Evolutionary conservation across 2,113 vertebrate genomes (phyloP).

Genomic region (Osmerus mordax): DNA sequence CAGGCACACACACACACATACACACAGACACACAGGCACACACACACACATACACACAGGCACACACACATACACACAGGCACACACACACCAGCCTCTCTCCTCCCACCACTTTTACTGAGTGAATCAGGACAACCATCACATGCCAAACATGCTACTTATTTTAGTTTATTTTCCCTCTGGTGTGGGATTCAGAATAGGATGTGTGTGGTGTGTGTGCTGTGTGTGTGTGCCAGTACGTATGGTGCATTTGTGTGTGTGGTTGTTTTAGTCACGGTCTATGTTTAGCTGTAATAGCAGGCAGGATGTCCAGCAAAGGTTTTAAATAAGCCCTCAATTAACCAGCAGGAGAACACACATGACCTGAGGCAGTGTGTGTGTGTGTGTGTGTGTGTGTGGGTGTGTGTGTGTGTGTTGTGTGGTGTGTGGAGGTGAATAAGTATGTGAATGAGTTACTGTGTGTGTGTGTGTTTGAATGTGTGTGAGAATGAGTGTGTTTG

Average conservation of each 20-base stretch:
- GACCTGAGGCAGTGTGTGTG: too few species aligned
- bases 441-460: too few species aligned
- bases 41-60: constrained; percentile 17
- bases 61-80: constrained; percentile 13
- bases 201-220: neutral
- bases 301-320: too few species aligned
- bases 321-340: too few species aligned
- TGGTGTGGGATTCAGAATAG: constrained; percentile 1
- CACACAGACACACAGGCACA: too few species aligned
- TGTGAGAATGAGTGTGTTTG: too few species aligned
- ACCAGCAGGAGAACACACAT: too few species aligned
- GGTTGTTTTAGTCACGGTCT: neutral
- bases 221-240: neutral
- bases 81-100: constrained; percentile 28
- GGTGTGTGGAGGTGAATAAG: too few species aligned
- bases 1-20: constrained; percentile 18
- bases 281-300: too few species aligned
- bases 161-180: constrained; percentile 7
- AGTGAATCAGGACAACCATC: constrained; percentile 17
- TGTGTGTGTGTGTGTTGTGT: too few species aligned
- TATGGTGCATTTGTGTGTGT: neutral
- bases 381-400: too few species aligned
- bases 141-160: constrained; percentile 6
- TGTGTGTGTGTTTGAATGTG: too few species aligned
- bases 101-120: constrained; percentile 12